Conservation (phyloP, 2,888 invertebrate genomes). For the Gnatocerus cornutus region DNA sequence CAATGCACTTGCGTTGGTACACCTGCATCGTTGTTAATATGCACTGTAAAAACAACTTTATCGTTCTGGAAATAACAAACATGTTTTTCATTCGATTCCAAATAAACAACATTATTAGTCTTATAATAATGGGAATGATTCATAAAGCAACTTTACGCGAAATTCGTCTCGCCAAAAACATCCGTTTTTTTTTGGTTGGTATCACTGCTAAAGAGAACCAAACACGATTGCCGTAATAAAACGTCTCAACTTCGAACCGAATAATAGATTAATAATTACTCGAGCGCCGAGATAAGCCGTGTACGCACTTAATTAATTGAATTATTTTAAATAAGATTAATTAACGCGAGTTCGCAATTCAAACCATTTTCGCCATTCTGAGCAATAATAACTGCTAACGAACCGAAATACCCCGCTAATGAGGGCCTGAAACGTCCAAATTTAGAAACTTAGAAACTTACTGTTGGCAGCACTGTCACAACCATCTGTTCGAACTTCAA, state of each 20-base stretch:
- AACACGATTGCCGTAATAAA: background rate
- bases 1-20: constrained; percentile 28
- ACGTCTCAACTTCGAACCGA: background rate
- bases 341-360: constrained; percentile 33
- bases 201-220: background rate
- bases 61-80: constrained; percentile 9
- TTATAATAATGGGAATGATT: constrained; percentile 13
- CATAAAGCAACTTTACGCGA: background rate
- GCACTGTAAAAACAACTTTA: constrained; percentile 16
- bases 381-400: constrained; percentile 31
- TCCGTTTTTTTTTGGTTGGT: constrained; percentile 1
- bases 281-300: constrained; percentile 13
- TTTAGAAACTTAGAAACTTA: constrained; percentile 26
- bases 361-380: constrained; percentile 23
- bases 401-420: constrained; percentile 32
- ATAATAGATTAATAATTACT: constrained; percentile 14
- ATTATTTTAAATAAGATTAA: constrained; percentile 40
- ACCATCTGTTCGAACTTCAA: constrained; percentile 26
- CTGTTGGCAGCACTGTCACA: constrained; percentile 14
- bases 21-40: constrained; percentile 23
- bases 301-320: constrained; percentile 31
- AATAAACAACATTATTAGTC: constrained; percentile 15
- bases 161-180: constrained; percentile 7
- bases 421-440: constrained; percentile 25
- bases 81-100: constrained; percentile 24